Percentiles rank a stretch among this genome's conserved stretches.
Evolutionary conservation across 2,888 invertebrate species (phyloP).

Genomic region (Schizotus pectinicornis): DNA sequence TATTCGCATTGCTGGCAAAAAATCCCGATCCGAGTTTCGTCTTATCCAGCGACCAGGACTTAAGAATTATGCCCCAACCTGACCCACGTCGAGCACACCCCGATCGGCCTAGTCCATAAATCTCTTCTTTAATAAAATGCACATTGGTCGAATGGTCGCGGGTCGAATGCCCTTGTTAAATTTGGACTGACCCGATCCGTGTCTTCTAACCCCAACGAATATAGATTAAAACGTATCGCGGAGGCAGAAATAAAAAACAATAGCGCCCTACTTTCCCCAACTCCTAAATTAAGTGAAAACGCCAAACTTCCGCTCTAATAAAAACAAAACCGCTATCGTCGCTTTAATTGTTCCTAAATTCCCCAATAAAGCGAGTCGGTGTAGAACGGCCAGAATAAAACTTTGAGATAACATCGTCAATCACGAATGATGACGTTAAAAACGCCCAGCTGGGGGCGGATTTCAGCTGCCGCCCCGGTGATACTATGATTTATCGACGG

Average conservation of each 20-base stretch:
- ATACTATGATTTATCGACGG: conserved; percentile 29
- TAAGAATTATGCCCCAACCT: too few relatives aligned
- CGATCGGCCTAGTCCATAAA: conserved; percentile 1
- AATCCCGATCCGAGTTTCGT: too few relatives aligned
- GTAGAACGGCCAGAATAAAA: conserved; percentile 3
- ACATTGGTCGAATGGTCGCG: too few relatives aligned
- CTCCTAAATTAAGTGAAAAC: too few relatives aligned
- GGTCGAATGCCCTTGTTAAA: conserved; percentile 6
- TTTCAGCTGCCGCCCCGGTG: conserved; percentile 23
- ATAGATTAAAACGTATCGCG: conserved; percentile 17
- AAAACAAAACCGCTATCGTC: conserved; percentile 4
- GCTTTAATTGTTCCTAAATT: conserved; percentile 16
- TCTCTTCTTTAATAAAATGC: conserved; percentile 6
- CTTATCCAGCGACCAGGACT: too few relatives aligned
- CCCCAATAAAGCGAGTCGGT: conserved; percentile 2
- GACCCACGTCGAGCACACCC: too few relatives aligned
- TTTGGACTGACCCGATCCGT: conserved; percentile 7
- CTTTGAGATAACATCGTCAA: conserved; percentile 31
- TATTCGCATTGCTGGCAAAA: too few relatives aligned
- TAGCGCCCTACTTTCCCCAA: conserved; percentile 5
- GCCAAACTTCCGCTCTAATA: background rate
- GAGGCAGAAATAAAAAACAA: conserved; percentile 12
- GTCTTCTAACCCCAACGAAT: conserved; percentile 16
- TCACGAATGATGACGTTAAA: conserved; percentile 28
- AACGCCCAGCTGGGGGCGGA: conserved; percentile 20